Evolutionary conservation across 2,113 vertebrate species (phyloP), one percentile per base, ranked within the genome.

Genomic region (Pholis gunnellus): DNA sequence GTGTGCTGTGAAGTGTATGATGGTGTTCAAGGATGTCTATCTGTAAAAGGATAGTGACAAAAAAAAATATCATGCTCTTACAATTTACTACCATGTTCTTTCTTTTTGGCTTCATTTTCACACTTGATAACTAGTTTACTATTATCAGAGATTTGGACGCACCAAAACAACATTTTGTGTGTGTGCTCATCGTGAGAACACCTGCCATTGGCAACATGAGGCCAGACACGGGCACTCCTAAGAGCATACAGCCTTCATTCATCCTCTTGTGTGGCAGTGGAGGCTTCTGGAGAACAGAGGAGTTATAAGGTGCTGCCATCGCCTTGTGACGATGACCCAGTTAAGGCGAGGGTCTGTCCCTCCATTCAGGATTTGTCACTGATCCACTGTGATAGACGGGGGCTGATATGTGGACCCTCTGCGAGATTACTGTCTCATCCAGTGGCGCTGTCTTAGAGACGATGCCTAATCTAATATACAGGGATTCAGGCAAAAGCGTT

Each of bases 341-440:
- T 87, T 88, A 61, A 71, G 36, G 15, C n/a, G 5, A 50, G 56
- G 65, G 31, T 78, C 34, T 87, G 73, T 72, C 68, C 72, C 34
- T 84, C 25, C 25, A 64, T 87, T 76, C 65, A 67, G 82, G 60
- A 74, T 81, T 78, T 71, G 27, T 42, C 56, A 83, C 75, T 86
- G 85, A 92, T 84, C 52, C 48, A 50, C 54, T 80, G 29, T 88
- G 77, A 89, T 81, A 75, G 65, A 86, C 86, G 34, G 25, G 25
- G 42, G 57, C 42, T 84, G 67, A 70, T 38, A 78, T 73, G 34
- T 75, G 48, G 72, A 71, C 46, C 25, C 25, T 78, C 52, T 52
- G 64, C n/a, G 11, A 34, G 46, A 42, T 75, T 40, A 67, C 29
- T 68, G 60, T 69, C 71, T 78, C 57, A 65, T 75, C 63, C 38